phyloP scores from a whole-genome alignment of 2,113 vertebrate species.

The Colinus virginianus region DNA sequence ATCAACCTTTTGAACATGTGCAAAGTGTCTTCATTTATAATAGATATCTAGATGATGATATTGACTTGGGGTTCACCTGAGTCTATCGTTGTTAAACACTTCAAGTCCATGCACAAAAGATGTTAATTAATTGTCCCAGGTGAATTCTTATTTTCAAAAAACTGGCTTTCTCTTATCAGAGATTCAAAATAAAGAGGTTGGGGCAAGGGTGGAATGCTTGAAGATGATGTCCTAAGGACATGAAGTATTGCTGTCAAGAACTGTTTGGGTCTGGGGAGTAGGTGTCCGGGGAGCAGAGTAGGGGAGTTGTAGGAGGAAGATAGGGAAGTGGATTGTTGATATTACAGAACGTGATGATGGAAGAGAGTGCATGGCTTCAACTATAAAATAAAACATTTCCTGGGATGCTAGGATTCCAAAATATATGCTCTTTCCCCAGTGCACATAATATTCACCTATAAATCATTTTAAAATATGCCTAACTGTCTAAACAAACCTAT shows the following conservation, averaged over 20 bases:
- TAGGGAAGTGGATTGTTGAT: conserved; percentile 5
- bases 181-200: neutral
- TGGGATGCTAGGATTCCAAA: neutral
- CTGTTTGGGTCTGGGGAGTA: neutral
- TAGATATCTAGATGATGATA: neutral
- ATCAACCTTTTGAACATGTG: neutral
- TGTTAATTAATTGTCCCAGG: neutral
- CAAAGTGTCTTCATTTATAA: neutral
- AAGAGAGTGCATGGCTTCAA: neutral
- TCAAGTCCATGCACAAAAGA: neutral
- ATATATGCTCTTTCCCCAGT: neutral
- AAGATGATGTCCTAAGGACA: neutral
- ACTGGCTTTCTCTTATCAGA: neutral
- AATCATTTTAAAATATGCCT: conserved; percentile 32
- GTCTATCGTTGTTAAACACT: neutral
- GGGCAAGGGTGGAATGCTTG: neutral
- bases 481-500: conserved; percentile 22
- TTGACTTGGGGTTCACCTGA: neutral
- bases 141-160: neutral
- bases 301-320: neutral
- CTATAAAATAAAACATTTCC: neutral
- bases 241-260: neutral
- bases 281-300: neutral
- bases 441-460: conserved; percentile 20
- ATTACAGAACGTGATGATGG: neutral